Evolutionary conservation across 1,140 invertebrate species (phyloP), one percentile per base, ranked within the genome.

Genomic region (Drosophila obscura): DNA sequence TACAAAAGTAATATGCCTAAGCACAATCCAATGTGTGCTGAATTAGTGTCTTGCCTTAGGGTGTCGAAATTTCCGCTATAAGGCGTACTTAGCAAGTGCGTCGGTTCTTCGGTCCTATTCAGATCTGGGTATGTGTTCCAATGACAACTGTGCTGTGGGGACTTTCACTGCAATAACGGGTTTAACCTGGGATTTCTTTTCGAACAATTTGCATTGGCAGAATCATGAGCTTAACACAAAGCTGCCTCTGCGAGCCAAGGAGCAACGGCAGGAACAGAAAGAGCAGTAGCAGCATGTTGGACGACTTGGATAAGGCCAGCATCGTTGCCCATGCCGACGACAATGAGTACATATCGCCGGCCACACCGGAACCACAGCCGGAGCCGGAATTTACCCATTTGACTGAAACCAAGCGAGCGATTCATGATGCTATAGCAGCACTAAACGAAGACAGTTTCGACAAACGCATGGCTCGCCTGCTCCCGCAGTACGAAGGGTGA

Each of bases 361-460:
- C 50, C 8, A 22, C 73, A 39, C 26, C n/a, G 31, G 51, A 43
- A 13, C 22, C 53, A 2, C 58, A 80, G 35, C 49, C 44, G 48
- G 46, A 69, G 19, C 58, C 59, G 39, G 78, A 88, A 58, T 85
- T 85, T 48, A 63, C 65, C 35, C 83, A 75, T 51, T 50, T 85
- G 9, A 61, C 46, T 44, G 69, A 87, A 56, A 88, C 71, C 19
- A 62, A 75, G 4, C 69, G 69, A 6, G 71, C 60, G 65, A 88
- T 85, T 69, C 77, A 67, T 51, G 76, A 80, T 74, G 71, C 63
- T 46, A 87, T 85, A 52, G 82, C 82, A 19, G 79, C 82, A 13
- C 50, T 72, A 22, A 65, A 78, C 49, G 74, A 87, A 59, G 78
- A 75, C 50, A 77, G 78, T 63, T 87, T 82, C 24, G 62, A 74